A percentile compares a stretch with the other conserved stretches of the same genome.
Evolutionary conservation across 2,888 invertebrate genomes (phyloP).

Genomic region (Plebejus anna): DNA sequence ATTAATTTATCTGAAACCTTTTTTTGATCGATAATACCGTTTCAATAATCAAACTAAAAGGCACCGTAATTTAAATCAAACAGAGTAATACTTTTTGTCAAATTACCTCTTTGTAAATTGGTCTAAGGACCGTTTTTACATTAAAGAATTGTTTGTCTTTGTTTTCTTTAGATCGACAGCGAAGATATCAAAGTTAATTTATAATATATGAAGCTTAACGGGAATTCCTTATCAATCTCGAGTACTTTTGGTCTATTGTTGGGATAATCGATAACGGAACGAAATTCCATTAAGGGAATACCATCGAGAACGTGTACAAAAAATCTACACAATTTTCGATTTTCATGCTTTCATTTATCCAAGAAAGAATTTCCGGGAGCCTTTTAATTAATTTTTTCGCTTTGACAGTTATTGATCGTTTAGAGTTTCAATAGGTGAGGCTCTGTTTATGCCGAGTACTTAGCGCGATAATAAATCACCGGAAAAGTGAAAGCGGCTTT

Average conservation of each 20-base stretch:
- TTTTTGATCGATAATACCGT: background rate
- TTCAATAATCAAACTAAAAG: slow-evolving; percentile 24
- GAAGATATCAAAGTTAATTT: slow-evolving; percentile 6
- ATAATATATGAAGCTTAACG: slow-evolving; percentile 27
- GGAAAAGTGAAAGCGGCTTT: slow-evolving; percentile 60
- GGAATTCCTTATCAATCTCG: slow-evolving; percentile 30
- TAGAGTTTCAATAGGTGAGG: slow-evolving; percentile 58
- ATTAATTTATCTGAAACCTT: background rate
- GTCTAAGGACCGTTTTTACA: background rate
- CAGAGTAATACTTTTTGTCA: slow-evolving; percentile 19
- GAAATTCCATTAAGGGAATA: slow-evolving; percentile 56
- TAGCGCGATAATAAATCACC: slow-evolving; percentile 67
- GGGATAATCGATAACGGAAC: slow-evolving; percentile 34
- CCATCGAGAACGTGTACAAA: slow-evolving; percentile 54
- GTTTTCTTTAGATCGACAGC: slow-evolving; percentile 2
- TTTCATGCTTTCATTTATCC: slow-evolving; percentile 65
- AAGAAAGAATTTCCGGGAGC: slow-evolving; percentile 59
- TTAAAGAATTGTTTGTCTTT: background rate
- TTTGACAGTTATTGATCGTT: slow-evolving; percentile 72
- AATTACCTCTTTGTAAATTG: background rate
- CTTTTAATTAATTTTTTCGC: slow-evolving; percentile 70
- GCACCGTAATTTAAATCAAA: slow-evolving; percentile 20
- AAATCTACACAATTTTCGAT: slow-evolving; percentile 66
- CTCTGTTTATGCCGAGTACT: slow-evolving; percentile 68
- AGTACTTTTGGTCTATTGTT: slow-evolving; percentile 35